These are phyloP conservation scores for Lagria hirta DNA, from an alignment of 2,888 invertebrate genomes.

Conservation along the genomic window DNA sequence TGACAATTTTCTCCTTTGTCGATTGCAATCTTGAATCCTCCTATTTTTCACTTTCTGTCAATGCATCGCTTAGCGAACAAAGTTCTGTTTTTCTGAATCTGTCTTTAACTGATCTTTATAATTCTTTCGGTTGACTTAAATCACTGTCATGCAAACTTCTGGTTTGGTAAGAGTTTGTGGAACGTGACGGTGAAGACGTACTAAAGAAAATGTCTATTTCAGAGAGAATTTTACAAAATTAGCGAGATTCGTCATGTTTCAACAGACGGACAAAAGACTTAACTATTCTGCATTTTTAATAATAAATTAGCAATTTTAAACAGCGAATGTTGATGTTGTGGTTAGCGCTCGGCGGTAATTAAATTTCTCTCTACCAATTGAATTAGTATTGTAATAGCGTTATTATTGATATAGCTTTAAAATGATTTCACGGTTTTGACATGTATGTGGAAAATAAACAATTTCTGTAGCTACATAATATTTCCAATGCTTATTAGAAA, in stretches of 20 bases:
- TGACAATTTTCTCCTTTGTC: too few relatives aligned
- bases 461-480: too few relatives aligned
- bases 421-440: too few relatives aligned
- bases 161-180: constrained; percentile 4
- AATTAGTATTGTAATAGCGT: neutral
- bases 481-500: too few relatives aligned
- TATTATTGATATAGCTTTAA: too few relatives aligned
- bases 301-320: constrained; percentile 5
- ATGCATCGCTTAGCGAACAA: too few relatives aligned
- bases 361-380: neutral
- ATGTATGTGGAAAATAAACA: too few relatives aligned
- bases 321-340: too few relatives aligned
- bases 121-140: constrained; percentile 9
- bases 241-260: neutral
- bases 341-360: too few relatives aligned
- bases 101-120: constrained; percentile 4
- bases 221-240: neutral
- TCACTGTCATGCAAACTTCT: constrained; percentile 7
- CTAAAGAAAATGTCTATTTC: constrained; percentile 2
- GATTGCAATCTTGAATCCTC: too few relatives aligned
- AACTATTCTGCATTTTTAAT: neutral
- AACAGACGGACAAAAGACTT: constrained; percentile 1
- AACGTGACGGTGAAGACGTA: constrained; percentile 4
- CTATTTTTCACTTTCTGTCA: too few relatives aligned
- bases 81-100: neutral